Conservation (phyloP, 2,888 invertebrate species). For the Neoaliturus tenellus region DNA sequence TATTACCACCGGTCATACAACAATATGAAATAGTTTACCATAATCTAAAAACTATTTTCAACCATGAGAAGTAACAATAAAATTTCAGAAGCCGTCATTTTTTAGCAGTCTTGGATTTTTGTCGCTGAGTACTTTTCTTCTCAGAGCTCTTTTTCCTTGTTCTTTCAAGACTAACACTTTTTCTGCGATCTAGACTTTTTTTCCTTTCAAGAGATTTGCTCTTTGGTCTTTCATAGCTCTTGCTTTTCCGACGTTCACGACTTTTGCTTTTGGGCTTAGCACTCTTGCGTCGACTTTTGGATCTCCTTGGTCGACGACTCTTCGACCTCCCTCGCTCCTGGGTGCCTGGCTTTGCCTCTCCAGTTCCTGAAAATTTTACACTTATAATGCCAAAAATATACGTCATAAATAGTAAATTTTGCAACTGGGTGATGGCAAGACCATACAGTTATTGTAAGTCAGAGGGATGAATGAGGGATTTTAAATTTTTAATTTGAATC, state of each 20-base stretch:
- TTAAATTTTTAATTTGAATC: too few species aligned
- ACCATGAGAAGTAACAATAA: too few species aligned
- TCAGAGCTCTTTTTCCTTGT: conserved; percentile 33
- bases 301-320: conserved; percentile 34
- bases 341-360: conserved; percentile 40
- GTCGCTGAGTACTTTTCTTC: conserved; percentile 19
- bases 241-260: conserved; percentile 70
- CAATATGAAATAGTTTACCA: too few species aligned
- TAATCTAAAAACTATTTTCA: too few species aligned
- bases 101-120: conserved; percentile 36
- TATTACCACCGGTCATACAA: too few species aligned
- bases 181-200: conserved; percentile 68
- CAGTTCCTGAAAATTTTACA: conserved; percentile 28
- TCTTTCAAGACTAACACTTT: conserved; percentile 68
- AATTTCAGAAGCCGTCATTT: too few species aligned
- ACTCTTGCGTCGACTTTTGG: conserved; percentile 48
- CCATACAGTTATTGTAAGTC: too few species aligned
- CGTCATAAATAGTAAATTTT: too few species aligned
- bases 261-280: conserved; percentile 54
- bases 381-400: too few species aligned
- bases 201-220: conserved; percentile 68
- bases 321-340: conserved; percentile 56
- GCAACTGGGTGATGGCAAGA: too few species aligned
- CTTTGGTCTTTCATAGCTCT: conserved; percentile 73
- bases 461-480: too few species aligned